phyloP scores from a whole-genome alignment of 1,140 invertebrate genomes.

The Penaeus vannamei region DNA sequence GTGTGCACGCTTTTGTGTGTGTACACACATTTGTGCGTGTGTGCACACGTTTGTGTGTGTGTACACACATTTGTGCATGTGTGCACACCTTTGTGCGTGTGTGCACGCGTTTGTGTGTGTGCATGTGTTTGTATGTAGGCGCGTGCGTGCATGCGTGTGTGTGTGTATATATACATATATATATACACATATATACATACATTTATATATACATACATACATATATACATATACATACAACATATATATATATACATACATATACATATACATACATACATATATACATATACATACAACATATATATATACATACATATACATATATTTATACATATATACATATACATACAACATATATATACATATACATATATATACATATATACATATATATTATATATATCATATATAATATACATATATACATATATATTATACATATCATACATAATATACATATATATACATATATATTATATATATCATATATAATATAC shows the following conservation, averaged over 20 bases:
- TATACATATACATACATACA: background rate
- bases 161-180: too few species aligned
- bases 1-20: too few species aligned
- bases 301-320: background rate
- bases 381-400: too few species aligned
- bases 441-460: too few species aligned
- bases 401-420: too few species aligned
- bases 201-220: too few species aligned
- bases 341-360: background rate
- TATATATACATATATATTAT: conserved; percentile 7
- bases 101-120: conserved; percentile 4
- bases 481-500: conserved; percentile 7
- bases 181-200: too few species aligned
- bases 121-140: background rate
- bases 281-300: too few species aligned
- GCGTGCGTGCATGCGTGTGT: background rate
- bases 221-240: background rate
- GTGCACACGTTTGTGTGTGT: background rate
- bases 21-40: conserved; percentile 2
- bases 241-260: background rate
- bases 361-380: background rate
- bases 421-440: too few species aligned
- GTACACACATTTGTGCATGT: conserved; percentile 4
- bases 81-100: background rate
- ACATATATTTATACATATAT: conserved; percentile 4